Evolutionary conservation across 2,797 vertebrate species (phyloP).

Genomic region (Tympanoctomys barrerae): DNA sequence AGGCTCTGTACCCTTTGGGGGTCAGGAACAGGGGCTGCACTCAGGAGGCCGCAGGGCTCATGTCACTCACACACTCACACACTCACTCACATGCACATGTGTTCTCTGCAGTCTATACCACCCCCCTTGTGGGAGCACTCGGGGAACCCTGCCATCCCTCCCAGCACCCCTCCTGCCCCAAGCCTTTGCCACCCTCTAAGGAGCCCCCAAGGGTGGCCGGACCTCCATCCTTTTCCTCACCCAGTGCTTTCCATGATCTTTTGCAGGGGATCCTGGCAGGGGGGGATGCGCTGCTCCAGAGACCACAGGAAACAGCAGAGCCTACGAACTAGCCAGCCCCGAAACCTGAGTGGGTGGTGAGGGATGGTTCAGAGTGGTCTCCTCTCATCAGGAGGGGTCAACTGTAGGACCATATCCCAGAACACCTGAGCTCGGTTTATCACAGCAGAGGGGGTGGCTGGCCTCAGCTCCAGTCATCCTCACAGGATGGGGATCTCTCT

Average conservation of each 20-base stretch:
- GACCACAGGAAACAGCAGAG: constrained; percentile 92
- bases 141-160: neutral
- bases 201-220: neutral
- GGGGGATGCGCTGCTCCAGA: constrained; percentile 87
- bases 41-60: neutral
- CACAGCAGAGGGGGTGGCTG: neutral
- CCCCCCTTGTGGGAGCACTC: neutral
- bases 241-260: constrained; percentile 89
- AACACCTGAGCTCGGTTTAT: constrained; percentile 5
- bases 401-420: neutral
- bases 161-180: neutral
- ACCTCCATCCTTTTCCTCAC: constrained; percentile 84
- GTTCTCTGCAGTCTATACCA: neutral
- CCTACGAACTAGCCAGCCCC: constrained; percentile 96
- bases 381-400: neutral
- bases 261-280: constrained; percentile 80
- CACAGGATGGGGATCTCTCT: neutral
- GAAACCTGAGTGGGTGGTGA: constrained; percentile 89
- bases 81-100: no score
- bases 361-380: neutral
- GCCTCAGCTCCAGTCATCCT: neutral
- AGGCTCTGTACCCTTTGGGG: constrained; percentile 80
- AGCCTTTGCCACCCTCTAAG: neutral
- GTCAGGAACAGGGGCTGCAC: neutral
- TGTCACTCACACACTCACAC: neutral